Evolutionary conservation across 2,113 vertebrate species (phyloP), one percentile per base, ranked within the genome.

Genomic region (Nothocercus nigrocapillus): DNA sequence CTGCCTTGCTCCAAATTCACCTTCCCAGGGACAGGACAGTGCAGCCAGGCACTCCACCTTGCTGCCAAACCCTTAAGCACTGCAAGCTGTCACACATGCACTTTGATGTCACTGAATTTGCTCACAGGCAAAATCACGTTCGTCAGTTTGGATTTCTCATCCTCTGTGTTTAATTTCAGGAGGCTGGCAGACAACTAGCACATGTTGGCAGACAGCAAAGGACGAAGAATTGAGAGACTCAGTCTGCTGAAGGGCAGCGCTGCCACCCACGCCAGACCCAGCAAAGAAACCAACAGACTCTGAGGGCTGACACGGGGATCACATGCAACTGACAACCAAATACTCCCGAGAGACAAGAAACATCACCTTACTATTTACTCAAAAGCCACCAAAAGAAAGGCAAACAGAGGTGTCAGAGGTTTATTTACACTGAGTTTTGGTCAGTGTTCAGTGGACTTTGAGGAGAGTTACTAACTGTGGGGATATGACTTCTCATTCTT

Each of bases 381-480:
- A 59, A 13, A 40, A 58, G 21, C 40, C 30, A 59, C 14, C 53
- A 22, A 79, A 82, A 82, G 21, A 51, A 66, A 38, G 1, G 9
- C 34, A 42, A 93, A 67, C 9, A 2, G 27, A 85, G 17, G n/a
- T 28, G 81, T 34, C 44, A 87, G 11, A 89, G 7, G 5, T 56
- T 72, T 84, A 51, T 51, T 84, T 68, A 75, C 4, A 2, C 7
- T 1, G 0, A 63, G 42, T 45, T 92, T 49, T 0, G 0, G 36
- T 84, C 73, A 47, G 25, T 25, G 18, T 20, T 90, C 14, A 5
- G 21, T 54, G 40, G 45, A 74, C 40, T 74, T 36, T 28, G 40
- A 38, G 8, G 11, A 53, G 13, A 77, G 40, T 32, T 54, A 81
- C 24, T 70, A 83, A 83, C 59, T 15, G 20, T 2, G 3, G 24